Evolutionary conservation across 2,888 invertebrate genomes (phyloP).

Genomic region (Drosophila setosimentum): DNA sequence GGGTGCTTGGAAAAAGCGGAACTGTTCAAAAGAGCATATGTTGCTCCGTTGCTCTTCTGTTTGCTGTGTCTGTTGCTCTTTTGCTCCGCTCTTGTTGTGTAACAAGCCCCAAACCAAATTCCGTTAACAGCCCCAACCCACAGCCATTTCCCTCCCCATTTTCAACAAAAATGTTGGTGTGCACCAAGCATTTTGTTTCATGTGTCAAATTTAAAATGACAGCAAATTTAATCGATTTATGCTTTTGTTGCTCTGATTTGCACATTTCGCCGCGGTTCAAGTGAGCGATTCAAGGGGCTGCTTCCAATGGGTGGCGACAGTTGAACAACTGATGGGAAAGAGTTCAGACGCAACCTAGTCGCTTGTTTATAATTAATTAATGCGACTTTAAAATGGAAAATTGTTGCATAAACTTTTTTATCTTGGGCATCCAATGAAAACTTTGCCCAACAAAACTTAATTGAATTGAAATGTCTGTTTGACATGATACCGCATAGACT

Average conservation of each 20-base stretch:
- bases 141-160: slow-evolving; percentile 6
- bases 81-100: slow-evolving; percentile 47
- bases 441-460: slow-evolving; percentile 71
- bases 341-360: not conserved
- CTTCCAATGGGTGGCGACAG: not conserved
- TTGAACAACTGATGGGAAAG: slow-evolving; percentile 10
- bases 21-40: slow-evolving; percentile 47
- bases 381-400: slow-evolving; percentile 45
- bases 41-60: slow-evolving; percentile 10
- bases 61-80: slow-evolving; percentile 6
- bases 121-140: slow-evolving; percentile 23
- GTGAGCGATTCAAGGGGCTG: not conserved
- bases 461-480: slow-evolving; percentile 80
- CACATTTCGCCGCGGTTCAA: slow-evolving; percentile 27
- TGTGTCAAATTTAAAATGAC: slow-evolving; percentile 83
- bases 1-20: slow-evolving; percentile 22
- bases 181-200: slow-evolving; percentile 64
- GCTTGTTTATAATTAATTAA: slow-evolving; percentile 61
- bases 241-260: slow-evolving; percentile 59
- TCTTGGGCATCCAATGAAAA: slow-evolving; percentile 39
- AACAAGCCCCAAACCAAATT: slow-evolving; percentile 24
- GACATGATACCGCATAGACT: slow-evolving; percentile 66
- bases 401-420: slow-evolving; percentile 45
- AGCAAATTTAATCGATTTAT: slow-evolving; percentile 83
- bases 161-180: slow-evolving; percentile 1